Evolutionary conservation across 2,888 invertebrate species (phyloP), one percentile per base, ranked within the genome.

Genomic region (Ecdyonurus torrentis): DNA sequence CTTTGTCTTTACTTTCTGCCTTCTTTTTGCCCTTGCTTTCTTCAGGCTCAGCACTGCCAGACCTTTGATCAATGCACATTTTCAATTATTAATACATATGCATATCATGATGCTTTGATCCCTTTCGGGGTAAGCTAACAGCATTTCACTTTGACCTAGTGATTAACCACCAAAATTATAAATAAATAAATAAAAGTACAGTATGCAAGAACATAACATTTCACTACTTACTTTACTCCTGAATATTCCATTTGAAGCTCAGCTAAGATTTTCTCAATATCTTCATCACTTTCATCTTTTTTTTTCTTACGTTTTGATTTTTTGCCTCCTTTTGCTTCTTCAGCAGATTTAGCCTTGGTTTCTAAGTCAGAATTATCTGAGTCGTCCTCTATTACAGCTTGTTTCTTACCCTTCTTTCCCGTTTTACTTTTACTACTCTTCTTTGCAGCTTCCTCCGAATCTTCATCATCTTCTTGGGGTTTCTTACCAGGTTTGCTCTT

Each of bases 171-270:
- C n/a, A n/a, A n/a, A n/a, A n/a, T n/a, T n/a, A n/a, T n/a, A n/a
- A n/a, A n/a, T n/a, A n/a, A n/a, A 37, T 37, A 15, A 37, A 37
- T 5, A 15, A 37, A 37, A 37, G 15, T 10, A 15, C 37, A 37
- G 37, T 10, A 10, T 37, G 37, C 7, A 37, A 37, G 37, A 37
- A 37, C 37, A 37, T 10, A 10, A 37, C 37, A 37, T 37, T 10
- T 37, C 15, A 10, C 37, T 37, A n/a, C 79, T 66, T 78, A 76
- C 70, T 83, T 81, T 1, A 79, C 78, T 20, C 85, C 88, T 61
- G 85, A 78, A 75, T 89, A 87, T 77, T 91, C 91, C 77, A 88
- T 79, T 75, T 87, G 86, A 66, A 91, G 76, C 75, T 91, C 90
- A 15, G 90, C 91, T 66, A 91, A 75, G 65, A 89, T 86, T 74